Evolutionary conservation across 1,140 invertebrate species (phyloP).

Genomic region (Plodia interpunctella): DNA sequence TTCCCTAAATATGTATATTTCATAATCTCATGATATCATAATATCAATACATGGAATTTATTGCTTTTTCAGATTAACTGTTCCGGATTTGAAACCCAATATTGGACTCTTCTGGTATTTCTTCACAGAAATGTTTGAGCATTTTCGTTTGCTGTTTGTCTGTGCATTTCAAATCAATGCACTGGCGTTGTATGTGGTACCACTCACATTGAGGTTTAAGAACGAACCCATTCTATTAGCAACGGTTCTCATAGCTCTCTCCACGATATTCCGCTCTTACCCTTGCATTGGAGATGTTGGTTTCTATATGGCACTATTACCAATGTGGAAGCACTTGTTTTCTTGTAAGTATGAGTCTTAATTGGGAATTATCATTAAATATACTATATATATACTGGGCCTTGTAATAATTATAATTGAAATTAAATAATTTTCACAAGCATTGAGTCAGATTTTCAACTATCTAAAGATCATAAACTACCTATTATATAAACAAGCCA

Average conservation of each 20-base stretch:
- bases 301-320: constrained; percentile 93
- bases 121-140: constrained; percentile 99
- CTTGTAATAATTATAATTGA: too few relatives aligned
- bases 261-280: constrained; percentile 97
- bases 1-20: too few relatives aligned
- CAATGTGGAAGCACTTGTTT: constrained; percentile 94
- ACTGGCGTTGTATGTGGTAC: constrained; percentile 92
- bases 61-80: constrained; percentile 81
- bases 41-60: too few relatives aligned
- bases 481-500: too few relatives aligned
- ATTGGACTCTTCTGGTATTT: constrained; percentile 99
- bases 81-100: constrained; percentile 97
- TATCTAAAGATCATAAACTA: too few relatives aligned
- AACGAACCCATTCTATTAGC: constrained; percentile 92
- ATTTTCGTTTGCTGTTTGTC: constrained; percentile 96
- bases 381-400: too few relatives aligned
- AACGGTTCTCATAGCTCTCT: constrained; percentile 89
- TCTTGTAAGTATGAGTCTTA: constrained; percentile 87
- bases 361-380: too few relatives aligned
- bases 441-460: too few relatives aligned
- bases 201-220: constrained; percentile 90
- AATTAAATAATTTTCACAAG: too few relatives aligned
- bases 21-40: too few relatives aligned
- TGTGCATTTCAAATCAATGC: constrained; percentile 98
- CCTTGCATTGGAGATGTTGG: constrained; percentile 96